Conservation (phyloP, 2,888 invertebrate species). For the Polydrusus cervinus region DNA sequence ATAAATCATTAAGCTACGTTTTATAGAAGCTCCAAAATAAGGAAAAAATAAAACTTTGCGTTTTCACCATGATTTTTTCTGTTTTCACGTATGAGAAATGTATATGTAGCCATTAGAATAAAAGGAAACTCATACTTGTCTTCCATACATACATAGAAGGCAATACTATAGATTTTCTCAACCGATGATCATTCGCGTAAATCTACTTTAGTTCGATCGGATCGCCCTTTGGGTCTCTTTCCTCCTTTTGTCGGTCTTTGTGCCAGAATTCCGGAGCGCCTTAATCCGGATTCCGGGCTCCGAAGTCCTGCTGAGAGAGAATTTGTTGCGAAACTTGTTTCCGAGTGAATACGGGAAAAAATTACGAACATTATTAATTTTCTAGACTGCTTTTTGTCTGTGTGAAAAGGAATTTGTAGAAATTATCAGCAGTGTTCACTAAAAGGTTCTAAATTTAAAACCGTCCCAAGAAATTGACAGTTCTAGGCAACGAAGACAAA, state of each 20-base stretch:
- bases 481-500: no score
- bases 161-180: conserved; percentile 47
- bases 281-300: conserved; percentile 50
- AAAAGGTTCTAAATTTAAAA: no score
- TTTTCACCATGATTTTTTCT: no score
- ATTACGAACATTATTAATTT: conserved; percentile 11
- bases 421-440: no score
- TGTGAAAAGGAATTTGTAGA: background rate
- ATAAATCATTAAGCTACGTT: no score
- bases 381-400: background rate
- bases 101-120: conserved; percentile 1
- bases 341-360: conserved; percentile 31
- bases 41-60: no score
- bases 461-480: no score
- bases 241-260: conserved; percentile 50
- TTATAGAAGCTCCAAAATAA: no score
- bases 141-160: conserved; percentile 27
- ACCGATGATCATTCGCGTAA: conserved; percentile 51
- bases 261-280: conserved; percentile 45
- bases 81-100: no score
- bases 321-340: conserved; percentile 45
- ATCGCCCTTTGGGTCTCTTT: conserved; percentile 49
- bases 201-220: conserved; percentile 54
- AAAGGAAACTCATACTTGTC: conserved; percentile 12
- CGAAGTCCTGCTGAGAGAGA: conserved; percentile 40